Evolutionary conservation across 2,888 invertebrate genomes (phyloP).

Genomic region (Diploptera punctata): DNA sequence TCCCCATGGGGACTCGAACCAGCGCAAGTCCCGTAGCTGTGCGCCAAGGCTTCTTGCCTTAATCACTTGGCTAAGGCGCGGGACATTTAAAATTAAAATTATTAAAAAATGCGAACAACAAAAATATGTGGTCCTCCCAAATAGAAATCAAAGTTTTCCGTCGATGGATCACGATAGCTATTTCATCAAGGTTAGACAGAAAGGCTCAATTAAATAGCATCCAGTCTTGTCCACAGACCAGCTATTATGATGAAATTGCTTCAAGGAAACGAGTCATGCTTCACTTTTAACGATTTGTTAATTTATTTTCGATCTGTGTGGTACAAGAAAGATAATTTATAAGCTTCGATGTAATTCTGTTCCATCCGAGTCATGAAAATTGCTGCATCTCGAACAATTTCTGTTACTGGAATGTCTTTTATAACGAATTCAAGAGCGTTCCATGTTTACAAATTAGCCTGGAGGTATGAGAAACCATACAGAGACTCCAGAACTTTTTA

Average conservation of each 20-base stretch:
- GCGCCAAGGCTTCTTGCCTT: too few relatives aligned
- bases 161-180: too few relatives aligned
- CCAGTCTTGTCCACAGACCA: too few relatives aligned
- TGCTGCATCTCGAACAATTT: not conserved
- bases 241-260: slow-evolving; percentile 11
- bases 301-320: slow-evolving; percentile 22
- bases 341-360: not conserved
- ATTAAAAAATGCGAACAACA: too few relatives aligned
- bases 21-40: too few relatives aligned
- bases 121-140: too few relatives aligned
- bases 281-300: slow-evolving; percentile 14
- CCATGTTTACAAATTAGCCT: slow-evolving; percentile 1
- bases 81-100: too few relatives aligned
- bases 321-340: not conserved
- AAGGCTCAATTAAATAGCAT: too few relatives aligned
- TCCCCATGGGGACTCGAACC: too few relatives aligned
- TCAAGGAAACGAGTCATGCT: slow-evolving; percentile 3
- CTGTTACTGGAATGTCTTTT: slow-evolving; percentile 7
- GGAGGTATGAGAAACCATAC: not conserved
- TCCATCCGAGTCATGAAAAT: not conserved
- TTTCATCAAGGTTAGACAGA: too few relatives aligned
- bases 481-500: not conserved
- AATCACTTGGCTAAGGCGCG: too few relatives aligned
- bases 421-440: slow-evolving; percentile 10
- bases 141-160: too few relatives aligned